These are phyloP conservation scores for Brachypterus glaber DNA, from an alignment of 2,888 invertebrate species.

Conservation along the genomic window DNA sequence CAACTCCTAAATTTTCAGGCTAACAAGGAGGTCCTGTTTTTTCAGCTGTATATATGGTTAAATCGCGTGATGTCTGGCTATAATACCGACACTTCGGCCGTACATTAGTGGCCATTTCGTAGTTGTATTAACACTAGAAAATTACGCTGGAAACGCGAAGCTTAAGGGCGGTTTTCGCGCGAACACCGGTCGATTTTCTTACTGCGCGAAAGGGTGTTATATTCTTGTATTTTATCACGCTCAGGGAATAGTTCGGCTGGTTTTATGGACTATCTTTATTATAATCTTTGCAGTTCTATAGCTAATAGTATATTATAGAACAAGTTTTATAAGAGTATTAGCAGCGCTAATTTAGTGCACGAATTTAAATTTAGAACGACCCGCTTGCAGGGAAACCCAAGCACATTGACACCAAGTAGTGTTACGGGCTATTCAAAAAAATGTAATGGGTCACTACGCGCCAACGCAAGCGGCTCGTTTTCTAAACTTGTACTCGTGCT, in stretches of 20 bases:
- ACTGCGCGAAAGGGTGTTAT: conserved; percentile 23
- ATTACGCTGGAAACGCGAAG: conserved; percentile 26
- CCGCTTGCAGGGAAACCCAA: too few species aligned
- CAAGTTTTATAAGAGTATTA: too few species aligned
- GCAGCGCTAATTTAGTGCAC: too few species aligned
- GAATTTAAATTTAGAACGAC: too few species aligned
- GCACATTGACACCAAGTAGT: too few species aligned
- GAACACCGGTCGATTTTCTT: conserved; percentile 11
- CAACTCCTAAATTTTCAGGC: too few species aligned
- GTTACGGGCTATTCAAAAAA: too few species aligned
- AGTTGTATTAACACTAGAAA: conserved; percentile 33
- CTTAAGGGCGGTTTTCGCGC: conserved; percentile 23
- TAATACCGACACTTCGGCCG: conserved; percentile 41
- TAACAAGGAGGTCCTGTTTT: too few species aligned
- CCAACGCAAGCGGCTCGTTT: too few species aligned
- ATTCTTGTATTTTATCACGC: conserved; percentile 2
- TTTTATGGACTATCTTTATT: background rate
- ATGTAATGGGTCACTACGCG: too few species aligned
- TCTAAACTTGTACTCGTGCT: too few species aligned
- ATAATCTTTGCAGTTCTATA: background rate
- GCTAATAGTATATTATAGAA: too few species aligned
- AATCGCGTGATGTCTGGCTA: conserved; percentile 36
- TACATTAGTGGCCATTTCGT: conserved; percentile 43
- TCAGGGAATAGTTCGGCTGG: conserved; percentile 13
- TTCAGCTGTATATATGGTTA: conserved; percentile 20